Conservation (phyloP, 2,888 invertebrate genomes). For the Altica lythri region DNA sequence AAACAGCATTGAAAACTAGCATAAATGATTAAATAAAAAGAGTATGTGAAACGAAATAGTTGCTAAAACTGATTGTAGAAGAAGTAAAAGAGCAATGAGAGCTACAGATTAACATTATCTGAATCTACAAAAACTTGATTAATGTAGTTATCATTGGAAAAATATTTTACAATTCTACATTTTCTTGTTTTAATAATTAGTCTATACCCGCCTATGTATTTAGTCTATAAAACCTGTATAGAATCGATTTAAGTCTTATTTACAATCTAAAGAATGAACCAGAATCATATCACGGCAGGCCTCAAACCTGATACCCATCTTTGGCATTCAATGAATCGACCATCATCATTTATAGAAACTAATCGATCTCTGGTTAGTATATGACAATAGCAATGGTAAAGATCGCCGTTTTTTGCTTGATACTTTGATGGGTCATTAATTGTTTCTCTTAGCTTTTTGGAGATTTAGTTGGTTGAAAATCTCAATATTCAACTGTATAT, state of each 20-base stretch:
- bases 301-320: slow-evolving; percentile 48
- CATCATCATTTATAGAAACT: slow-evolving; percentile 52
- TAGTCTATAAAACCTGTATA: background rate
- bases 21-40: too few species aligned
- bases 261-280: slow-evolving; percentile 14
- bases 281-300: slow-evolving; percentile 13
- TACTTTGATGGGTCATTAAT: background rate
- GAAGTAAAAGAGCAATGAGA: too few species aligned
- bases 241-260: background rate
- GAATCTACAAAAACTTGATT: too few species aligned
- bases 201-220: background rate
- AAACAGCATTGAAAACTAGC: too few species aligned
- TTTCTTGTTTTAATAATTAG: too few species aligned
- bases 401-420: slow-evolving; percentile 3
- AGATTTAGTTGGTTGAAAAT: too few species aligned
- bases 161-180: too few species aligned
- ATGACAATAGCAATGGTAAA: slow-evolving; percentile 44
- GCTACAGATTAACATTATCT: too few species aligned
- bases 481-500: too few species aligned
- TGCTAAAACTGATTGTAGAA: too few species aligned
- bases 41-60: too few species aligned
- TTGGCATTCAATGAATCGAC: slow-evolving; percentile 49
- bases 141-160: too few species aligned
- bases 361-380: slow-evolving; percentile 51
- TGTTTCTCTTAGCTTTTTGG: background rate